Evolutionary conservation across 2,797 vertebrate genomes (phyloP), one percentile per base, ranked within the genome.

Genomic region (Periparus ater): DNA sequence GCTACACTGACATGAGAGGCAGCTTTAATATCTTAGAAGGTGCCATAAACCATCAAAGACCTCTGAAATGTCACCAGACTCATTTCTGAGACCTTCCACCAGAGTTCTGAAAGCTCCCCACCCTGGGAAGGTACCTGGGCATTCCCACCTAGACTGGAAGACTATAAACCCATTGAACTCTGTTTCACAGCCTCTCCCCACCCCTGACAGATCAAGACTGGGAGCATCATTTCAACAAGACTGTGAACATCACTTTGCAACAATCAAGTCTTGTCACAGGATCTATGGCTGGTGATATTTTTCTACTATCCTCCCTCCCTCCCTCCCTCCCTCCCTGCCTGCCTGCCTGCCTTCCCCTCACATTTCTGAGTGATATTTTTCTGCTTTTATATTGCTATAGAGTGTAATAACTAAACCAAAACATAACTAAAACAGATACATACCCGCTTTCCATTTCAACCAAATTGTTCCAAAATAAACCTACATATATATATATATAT

Each of bases 1-100:
- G 83, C 13, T 68, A 30, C 23, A 11, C 0, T 47, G 47, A 54
- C 17, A 10, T 0, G 0, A 70, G n/a, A 70, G n/a, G 34, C 25
- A 77, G 29, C 17, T 68, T 27, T 25, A 29, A 68, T 29, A 23
- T 47, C 40, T 68, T 47, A 47, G 23, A 38, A 38, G 13, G 25
- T 54, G 55, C 30, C 48, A 54, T 25, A 61, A 54, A 54, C 9
- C 11, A 54, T 45, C 18, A n/a, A 72, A 62, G 22, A 22, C 4
- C 6, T 25, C 29, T 7, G 9, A 30, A 61, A 17, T 3, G 3
- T 3, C 20, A 19, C 55, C 48, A 45, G 19, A 47, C 20, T 54
- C 2, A 10, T 47, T 85, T 47, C 55, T 61, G 73, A 70, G 40
- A 53, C 20, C 22, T 60, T 60, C 53, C 15, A 75, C 54, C 8